Evolutionary conservation across 1,140 invertebrate species (phyloP), one percentile per base, ranked within the genome.

Genomic region (Hycleus cichorii): DNA sequence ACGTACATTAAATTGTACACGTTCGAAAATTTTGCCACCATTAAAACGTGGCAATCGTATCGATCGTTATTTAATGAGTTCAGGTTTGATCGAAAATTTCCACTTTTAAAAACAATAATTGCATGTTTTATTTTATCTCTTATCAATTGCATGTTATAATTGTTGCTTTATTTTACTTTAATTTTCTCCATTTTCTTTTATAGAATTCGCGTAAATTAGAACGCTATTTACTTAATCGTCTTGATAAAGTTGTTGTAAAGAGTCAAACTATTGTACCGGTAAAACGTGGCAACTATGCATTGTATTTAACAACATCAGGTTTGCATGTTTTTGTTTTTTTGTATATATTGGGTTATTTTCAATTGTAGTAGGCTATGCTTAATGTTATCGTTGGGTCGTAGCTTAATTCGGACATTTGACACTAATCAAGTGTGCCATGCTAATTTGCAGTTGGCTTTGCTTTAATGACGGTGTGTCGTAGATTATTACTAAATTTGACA

Each of bases 51-150:
- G 88, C 70, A 85, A 86, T 76, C 81, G 83, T 76, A 84, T 87
- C 77, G 88, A 91, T 79, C 85, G 89, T 70, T 92, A 91, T 78
- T 82, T 89, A 74, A 89, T 86, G 75, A 88, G 87, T 76, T 89
- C 88, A 90, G 89, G 88, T 90, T 82, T 77, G 75, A 50, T 44
- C 3, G 4, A 3, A 25, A 26, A 11, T 7, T 11, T 7, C 7
- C 6, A 39, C 12, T 25, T 18, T 18, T 0, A 12, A 18, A 18
- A 18, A 18, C 1, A 12, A 39, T 25, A 39, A 27, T 43, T 18
- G 25, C 52, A 46, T 56, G 45, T 43, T 56, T 54, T n/a, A 26
- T 53, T 27, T 59, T 55, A 48, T 48, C 4, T 45, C 26, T 50
- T 50, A 10, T 43, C 10, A 32, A 46, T 39, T 58, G 49, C 26